Percentiles rank a stretch among this genome's conserved stretches.
These are phyloP conservation scores for Hemichromis elongatus DNA, from an alignment of 2,113 vertebrate genomes.

Conservation along the genomic window DNA sequence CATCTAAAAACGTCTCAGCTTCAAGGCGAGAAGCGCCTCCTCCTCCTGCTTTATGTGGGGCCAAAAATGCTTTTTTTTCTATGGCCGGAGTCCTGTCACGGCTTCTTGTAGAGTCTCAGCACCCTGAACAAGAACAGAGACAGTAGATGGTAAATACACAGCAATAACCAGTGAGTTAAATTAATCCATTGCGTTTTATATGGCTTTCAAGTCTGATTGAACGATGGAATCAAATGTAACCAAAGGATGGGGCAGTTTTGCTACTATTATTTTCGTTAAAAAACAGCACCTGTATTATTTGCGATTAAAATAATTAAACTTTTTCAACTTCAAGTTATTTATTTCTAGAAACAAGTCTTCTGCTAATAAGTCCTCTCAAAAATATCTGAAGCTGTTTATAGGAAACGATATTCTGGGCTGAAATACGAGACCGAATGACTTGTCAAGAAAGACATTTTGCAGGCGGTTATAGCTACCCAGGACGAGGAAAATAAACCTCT, in stretches of 20 bases:
- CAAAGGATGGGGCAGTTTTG: neutral
- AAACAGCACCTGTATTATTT: neutral
- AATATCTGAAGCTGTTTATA: neutral
- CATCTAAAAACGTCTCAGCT: conserved; percentile 45
- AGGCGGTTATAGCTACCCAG: neutral
- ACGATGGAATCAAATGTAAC: neutral
- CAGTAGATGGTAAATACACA: neutral
- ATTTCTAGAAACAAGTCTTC: neutral
- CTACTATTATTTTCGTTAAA: neutral
- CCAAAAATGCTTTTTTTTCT: conserved; percentile 23
- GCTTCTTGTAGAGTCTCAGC: conserved; percentile 14
- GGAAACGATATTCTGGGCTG: neutral
- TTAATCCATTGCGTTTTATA: neutral
- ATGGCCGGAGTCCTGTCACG: conserved; percentile 16
- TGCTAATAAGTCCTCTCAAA: neutral
- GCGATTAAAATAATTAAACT: too few species aligned
- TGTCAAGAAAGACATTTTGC: neutral
- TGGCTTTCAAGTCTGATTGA: neutral
- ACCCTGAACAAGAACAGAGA: conserved; percentile 31
- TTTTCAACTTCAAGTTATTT: neutral
- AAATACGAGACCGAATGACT: neutral
- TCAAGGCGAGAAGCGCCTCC: conserved; percentile 62
- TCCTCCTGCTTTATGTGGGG: conserved; percentile 46
- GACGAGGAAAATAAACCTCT: conserved; percentile 16
- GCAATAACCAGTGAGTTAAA: neutral